These are phyloP conservation scores for Megaptera novaeangliae DNA, from an alignment of 2,113 vertebrate genomes.

Conservation along the genomic window DNA sequence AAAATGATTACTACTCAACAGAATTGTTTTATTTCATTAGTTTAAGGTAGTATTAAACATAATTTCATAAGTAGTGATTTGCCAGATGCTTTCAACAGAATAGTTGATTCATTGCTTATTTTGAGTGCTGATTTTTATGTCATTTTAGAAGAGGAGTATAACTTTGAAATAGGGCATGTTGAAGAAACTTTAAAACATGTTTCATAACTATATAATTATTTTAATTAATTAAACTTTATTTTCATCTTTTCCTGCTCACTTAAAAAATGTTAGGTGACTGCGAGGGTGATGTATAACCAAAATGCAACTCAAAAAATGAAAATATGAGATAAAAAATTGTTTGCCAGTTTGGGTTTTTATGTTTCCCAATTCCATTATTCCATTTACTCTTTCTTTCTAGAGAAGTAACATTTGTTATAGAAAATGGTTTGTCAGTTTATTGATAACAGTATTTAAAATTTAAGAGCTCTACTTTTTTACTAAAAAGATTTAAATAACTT, in stretches of 20 bases:
- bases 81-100: slow-evolving; percentile 39
- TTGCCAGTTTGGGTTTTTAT: background rate
- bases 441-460: background rate
- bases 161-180: slow-evolving; percentile 11
- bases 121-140: slow-evolving; percentile 32
- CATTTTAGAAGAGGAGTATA: slow-evolving; percentile 31
- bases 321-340: background rate
- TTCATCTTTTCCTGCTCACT: background rate
- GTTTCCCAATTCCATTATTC: background rate
- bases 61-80: slow-evolving; percentile 47
- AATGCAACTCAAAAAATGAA: background rate
- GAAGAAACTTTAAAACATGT: slow-evolving; percentile 24
- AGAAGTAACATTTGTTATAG: background rate
- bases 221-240: slow-evolving; percentile 25
- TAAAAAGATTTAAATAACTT: background rate
- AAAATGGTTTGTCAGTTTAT: background rate
- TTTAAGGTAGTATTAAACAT: slow-evolving; percentile 50
- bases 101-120: slow-evolving; percentile 36
- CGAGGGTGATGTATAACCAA: background rate
- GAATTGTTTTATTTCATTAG: slow-evolving; percentile 63
- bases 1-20: slow-evolving; percentile 41
- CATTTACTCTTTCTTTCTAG: background rate
- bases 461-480: background rate
- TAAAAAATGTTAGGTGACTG: background rate
- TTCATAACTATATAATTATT: slow-evolving; percentile 23